phyloP scores from a whole-genome alignment of 2,888 invertebrate genomes.

The Trisateles emortualis region DNA sequence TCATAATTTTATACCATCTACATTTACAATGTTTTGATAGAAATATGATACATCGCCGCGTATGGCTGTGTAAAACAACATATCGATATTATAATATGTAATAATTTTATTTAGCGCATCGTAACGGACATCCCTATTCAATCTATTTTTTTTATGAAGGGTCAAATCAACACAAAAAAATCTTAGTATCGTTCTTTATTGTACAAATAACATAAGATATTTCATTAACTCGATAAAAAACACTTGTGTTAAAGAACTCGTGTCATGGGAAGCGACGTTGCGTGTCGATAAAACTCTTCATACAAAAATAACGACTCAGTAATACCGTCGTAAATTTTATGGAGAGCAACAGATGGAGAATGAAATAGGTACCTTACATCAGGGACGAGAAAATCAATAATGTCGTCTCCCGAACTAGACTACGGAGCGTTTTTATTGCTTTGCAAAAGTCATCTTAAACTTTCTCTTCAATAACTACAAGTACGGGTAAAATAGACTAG shows the following conservation, averaged over 20 bases:
- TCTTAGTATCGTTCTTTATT: slow-evolving; percentile 3
- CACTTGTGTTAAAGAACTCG: slow-evolving; percentile 62
- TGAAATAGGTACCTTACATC: slow-evolving; percentile 82
- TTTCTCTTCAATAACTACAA: slow-evolving; percentile 49
- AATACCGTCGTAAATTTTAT: slow-evolving; percentile 85
- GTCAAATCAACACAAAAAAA: slow-evolving; percentile 5
- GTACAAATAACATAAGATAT: slow-evolving; percentile 32
- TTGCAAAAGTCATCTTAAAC: slow-evolving; percentile 56
- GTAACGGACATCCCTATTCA: too few relatives aligned
- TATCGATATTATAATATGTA: too few relatives aligned
- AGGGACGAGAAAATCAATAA: slow-evolving; percentile 80
- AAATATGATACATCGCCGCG: too few relatives aligned
- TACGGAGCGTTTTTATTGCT: slow-evolving; percentile 70
- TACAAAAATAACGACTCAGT: slow-evolving; percentile 84
- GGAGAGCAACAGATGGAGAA: slow-evolving; percentile 85
- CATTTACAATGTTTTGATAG: too few relatives aligned
- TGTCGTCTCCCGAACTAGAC: slow-evolving; percentile 72
- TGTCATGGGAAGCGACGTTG: slow-evolving; percentile 67
- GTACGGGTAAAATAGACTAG: slow-evolving; percentile 29
- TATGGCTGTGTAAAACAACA: too few relatives aligned
- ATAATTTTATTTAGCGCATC: too few relatives aligned
- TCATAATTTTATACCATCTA: too few relatives aligned
- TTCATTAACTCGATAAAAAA: slow-evolving; percentile 60
- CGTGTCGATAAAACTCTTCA: slow-evolving; percentile 79
- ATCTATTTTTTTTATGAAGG: not conserved